Evolutionary conservation across 2,888 invertebrate genomes (phyloP), one percentile per base, ranked within the genome.

Genomic region (Cerastoderma edule): DNA sequence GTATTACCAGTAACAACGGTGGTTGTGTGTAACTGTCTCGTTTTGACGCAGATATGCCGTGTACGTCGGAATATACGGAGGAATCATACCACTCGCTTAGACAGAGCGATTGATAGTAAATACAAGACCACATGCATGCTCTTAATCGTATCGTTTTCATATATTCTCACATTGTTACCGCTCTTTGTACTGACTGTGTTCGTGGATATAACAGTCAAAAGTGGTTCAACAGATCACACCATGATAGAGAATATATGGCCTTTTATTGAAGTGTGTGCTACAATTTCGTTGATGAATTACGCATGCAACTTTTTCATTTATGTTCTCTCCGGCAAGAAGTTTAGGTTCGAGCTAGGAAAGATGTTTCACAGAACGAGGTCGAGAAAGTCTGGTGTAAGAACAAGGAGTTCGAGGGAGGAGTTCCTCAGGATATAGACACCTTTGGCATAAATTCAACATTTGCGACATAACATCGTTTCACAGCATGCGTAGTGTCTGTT

Each of bases 261-360:
- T 33, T 78, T 84, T 46, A 50, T 76, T 2, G 80, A 86, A 16
- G 27, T 88, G 5, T 74, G 87, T 27, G 84, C 85, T 30, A 78
- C 87, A 0, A 30, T 89, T n/a, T 88, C 88, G 0, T 82, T 87
- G 24, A 50, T 89, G 1, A 91, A 89, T 71, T 91, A 89, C 70
- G 87, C 83, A 6, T 75, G 76, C 1, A 91, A 91, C 67, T 91
- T 91, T 78, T 90, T 87, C 72, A 89, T 90, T 30, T 91, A 91
- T 71, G 87, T 90, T 13, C 69, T 91, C 33, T 89, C 88, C 3
- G 90, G 89, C 5, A 83, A 84, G 16, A 83, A 86, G 39, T 90
- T 90, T 75, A 72, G 90, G 22, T 80, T 78, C 64, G 89, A 88
- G 50, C 76, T 90, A 48, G 76, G 73, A 27, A 75, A 82, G 22